Evolutionary conservation across 1,140 invertebrate genomes (phyloP).

Genomic region (Nilaparvata lugens): DNA sequence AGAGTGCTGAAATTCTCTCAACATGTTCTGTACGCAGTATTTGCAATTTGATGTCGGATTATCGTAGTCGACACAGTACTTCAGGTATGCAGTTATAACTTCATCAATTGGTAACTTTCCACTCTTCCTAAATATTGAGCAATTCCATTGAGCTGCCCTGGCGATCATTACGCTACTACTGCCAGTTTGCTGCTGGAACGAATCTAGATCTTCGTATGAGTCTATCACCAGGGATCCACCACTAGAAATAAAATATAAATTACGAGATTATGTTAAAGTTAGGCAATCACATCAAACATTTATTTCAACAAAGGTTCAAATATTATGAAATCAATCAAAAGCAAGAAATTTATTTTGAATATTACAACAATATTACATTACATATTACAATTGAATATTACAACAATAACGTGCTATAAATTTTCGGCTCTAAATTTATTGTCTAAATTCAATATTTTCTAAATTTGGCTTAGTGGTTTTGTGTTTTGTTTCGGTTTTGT

Average conservation of each 20-base stretch:
- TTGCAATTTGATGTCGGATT: slow-evolving; percentile 86
- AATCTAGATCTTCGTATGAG: slow-evolving; percentile 58
- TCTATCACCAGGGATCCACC: slow-evolving; percentile 77
- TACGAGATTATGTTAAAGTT: background rate
- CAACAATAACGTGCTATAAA: no score
- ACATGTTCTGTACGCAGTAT: slow-evolving; percentile 90
- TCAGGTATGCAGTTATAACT: slow-evolving; percentile 71
- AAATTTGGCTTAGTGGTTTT: no score
- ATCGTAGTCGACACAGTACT: slow-evolving; percentile 75
- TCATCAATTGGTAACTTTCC: slow-evolving; percentile 61
- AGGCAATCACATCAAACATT: background rate
- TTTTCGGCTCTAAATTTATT: no score
- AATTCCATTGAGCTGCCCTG: slow-evolving; percentile 86
- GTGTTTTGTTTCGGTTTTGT: no score
- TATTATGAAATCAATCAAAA: background rate
- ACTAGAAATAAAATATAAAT: slow-evolving; percentile 45
- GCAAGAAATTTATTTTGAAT: no score
- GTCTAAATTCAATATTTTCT: no score
- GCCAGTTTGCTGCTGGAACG: slow-evolving; percentile 70
- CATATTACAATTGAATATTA: no score
- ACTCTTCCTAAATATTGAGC: slow-evolving; percentile 74
- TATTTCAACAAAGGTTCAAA: slow-evolving; percentile 4
- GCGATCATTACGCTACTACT: slow-evolving; percentile 93
- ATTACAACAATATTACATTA: no score
- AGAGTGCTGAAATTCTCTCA: slow-evolving; percentile 79